Conservation (phyloP, 2,797 vertebrate species). For the Philypnodon macrostomus region DNA sequence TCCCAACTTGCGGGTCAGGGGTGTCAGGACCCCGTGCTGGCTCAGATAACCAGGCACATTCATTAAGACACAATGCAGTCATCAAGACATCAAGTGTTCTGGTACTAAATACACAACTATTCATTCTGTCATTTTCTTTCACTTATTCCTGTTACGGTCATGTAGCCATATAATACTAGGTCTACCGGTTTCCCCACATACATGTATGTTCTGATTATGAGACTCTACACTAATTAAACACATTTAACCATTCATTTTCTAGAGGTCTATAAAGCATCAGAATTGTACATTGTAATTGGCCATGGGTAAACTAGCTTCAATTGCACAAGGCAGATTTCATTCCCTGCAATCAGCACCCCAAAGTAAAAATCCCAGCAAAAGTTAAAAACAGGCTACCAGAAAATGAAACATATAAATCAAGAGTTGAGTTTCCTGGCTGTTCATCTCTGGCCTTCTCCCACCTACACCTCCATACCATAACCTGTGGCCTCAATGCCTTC, state of each 20-base stretch:
- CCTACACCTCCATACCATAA: conserved; percentile 70
- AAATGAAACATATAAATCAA: too few species aligned
- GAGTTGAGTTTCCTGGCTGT: neutral
- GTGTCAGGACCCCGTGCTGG: conserved; percentile 26
- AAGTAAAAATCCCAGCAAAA: too few species aligned
- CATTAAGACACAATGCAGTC: conserved; percentile 25
- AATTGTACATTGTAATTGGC: too few species aligned
- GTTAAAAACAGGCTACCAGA: neutral
- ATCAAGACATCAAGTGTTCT: neutral
- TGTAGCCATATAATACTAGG: too few species aligned
- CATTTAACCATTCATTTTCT: too few species aligned
- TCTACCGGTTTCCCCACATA: too few species aligned
- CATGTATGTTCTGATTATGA: too few species aligned
- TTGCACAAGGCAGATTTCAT: too few species aligned
- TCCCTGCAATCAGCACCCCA: too few species aligned
- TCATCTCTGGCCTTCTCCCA: conserved; percentile 23
- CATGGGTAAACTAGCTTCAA: too few species aligned
- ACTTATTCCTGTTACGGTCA: neutral
- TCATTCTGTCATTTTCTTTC: neutral
- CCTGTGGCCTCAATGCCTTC: conserved; percentile 28
- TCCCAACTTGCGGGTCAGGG: conserved; percentile 38
- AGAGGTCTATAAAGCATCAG: too few species aligned
- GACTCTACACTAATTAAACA: too few species aligned
- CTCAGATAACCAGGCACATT: conserved; percentile 24
- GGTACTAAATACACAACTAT: conserved; percentile 3